These are phyloP conservation scores for Romanogobio albipinnatus DNA, from an alignment of 2,113 vertebrate species.

Conservation along the genomic window DNA sequence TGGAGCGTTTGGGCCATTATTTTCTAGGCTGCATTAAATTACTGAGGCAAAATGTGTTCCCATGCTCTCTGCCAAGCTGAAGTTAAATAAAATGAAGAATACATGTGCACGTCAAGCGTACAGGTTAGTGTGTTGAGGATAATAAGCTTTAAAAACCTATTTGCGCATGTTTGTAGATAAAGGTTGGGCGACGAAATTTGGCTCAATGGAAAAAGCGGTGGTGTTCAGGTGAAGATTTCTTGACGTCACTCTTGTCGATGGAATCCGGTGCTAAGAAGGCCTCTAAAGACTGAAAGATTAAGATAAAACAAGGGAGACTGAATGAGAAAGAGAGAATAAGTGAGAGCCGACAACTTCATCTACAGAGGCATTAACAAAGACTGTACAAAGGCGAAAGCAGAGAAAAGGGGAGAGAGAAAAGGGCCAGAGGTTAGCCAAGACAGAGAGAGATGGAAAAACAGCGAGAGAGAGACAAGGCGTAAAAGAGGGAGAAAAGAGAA, in stretches of 20 bases:
- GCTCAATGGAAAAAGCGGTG: not conserved
- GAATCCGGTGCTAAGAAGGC: conserved; percentile 22
- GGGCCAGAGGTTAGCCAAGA: conserved; percentile 45
- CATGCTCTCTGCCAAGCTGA: conserved; percentile 19
- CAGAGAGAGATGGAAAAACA: conserved; percentile 50
- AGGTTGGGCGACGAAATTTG: not conserved
- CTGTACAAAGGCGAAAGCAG: conserved; percentile 57
- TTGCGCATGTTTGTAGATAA: not conserved
- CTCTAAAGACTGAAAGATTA: conserved; percentile 56
- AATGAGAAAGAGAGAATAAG: conserved; percentile 46
- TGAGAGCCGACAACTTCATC: conserved; percentile 41
- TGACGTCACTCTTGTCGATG: not conserved
- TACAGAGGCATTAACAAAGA: conserved; percentile 58
- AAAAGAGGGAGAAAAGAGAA: conserved; percentile 54
- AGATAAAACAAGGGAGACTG: conserved; percentile 54
- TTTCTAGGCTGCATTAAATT: conserved; percentile 33
- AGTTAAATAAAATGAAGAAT: conserved; percentile 26
- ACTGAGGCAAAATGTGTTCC: not conserved
- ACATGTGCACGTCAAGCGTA: not conserved
- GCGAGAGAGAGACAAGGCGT: conserved; percentile 40
- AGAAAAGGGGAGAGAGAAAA: conserved; percentile 53
- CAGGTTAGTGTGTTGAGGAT: not conserved
- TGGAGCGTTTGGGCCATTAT: conserved; percentile 14
- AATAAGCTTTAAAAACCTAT: not conserved
- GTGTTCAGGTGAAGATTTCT: not conserved